These are phyloP conservation scores for Anabas testudineus DNA, from an alignment of 2,797 vertebrate species.

Conservation along the genomic window DNA sequence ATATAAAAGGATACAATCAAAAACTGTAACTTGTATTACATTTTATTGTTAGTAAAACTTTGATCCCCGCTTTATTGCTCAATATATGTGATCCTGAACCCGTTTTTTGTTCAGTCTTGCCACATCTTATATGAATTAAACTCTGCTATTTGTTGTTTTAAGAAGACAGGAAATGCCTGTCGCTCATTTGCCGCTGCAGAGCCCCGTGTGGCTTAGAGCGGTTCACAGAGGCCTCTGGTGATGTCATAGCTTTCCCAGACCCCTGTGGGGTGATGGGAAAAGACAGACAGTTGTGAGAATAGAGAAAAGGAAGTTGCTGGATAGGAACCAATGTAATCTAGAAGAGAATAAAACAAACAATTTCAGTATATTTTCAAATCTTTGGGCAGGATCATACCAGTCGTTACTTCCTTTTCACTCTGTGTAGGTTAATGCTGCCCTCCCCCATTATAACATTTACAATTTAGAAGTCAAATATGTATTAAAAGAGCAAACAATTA, in stretches of 20 bases:
- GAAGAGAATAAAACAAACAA: slow-evolving; percentile 50
- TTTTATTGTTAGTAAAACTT: no score
- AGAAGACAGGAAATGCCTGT: slow-evolving; percentile 73
- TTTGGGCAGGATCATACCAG: neutral
- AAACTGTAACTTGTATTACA: neutral
- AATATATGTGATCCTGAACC: neutral
- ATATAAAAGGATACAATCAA: neutral
- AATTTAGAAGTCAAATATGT: neutral
- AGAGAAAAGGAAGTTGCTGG: slow-evolving; percentile 60
- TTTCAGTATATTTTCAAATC: slow-evolving; percentile 17
- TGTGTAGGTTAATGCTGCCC: slow-evolving; percentile 6
- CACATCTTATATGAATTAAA: slow-evolving; percentile 40
- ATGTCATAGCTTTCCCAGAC: slow-evolving; percentile 81
- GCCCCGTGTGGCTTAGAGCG: slow-evolving; percentile 52
- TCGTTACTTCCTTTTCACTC: neutral
- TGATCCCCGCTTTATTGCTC: neutral
- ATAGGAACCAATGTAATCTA: slow-evolving; percentile 41
- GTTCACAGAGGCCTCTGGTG: slow-evolving; percentile 59
- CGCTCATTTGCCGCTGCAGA: slow-evolving; percentile 37
- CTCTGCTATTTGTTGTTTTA: slow-evolving; percentile 53
- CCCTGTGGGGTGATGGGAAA: slow-evolving; percentile 70
- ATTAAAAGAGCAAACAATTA: no score
- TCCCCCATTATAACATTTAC: neutral
- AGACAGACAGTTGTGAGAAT: slow-evolving; percentile 55
- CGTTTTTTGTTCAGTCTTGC: neutral